These are phyloP conservation scores for Calephelis virginiensis DNA, from an alignment of 1,140 invertebrate genomes.

Conservation along the genomic window DNA sequence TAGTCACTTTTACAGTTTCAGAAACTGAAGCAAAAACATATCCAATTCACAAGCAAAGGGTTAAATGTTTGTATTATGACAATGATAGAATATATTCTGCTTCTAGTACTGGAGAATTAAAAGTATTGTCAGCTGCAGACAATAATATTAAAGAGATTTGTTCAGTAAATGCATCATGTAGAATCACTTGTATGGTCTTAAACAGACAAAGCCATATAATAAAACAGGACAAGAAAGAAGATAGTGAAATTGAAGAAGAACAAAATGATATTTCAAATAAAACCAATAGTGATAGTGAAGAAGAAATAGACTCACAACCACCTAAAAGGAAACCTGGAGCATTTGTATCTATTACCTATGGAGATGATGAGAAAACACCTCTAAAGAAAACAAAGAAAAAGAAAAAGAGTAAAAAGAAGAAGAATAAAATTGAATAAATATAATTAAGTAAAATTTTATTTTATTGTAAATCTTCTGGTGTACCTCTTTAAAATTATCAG, in stretches of 20 bases:
- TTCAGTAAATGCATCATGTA: constrained; percentile 78
- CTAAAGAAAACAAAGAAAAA: constrained; percentile 65
- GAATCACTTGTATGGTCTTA: constrained; percentile 80
- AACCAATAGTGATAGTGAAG: constrained; percentile 28
- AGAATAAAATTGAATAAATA: constrained; percentile 46
- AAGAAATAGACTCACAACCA: constrained; percentile 28
- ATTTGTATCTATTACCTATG: constrained; percentile 67
- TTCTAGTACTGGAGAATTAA: constrained; percentile 88
- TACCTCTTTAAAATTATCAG: no score
- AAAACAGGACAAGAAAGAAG: constrained; percentile 52
- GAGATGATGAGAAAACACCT: constrained; percentile 42
- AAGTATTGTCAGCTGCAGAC: constrained; percentile 83
- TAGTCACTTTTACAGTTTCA: constrained; percentile 81
- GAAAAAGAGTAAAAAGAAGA: constrained; percentile 55
- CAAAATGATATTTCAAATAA: constrained; percentile 40
- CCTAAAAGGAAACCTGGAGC: constrained; percentile 58
- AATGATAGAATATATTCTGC: constrained; percentile 80
- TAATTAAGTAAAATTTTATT: background rate
- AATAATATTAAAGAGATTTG: constrained; percentile 77
- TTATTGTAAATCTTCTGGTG: constrained; percentile 23
- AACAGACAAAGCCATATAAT: constrained; percentile 67
- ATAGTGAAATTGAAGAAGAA: constrained; percentile 36
- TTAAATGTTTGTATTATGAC: constrained; percentile 82
- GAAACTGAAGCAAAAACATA: constrained; percentile 72
- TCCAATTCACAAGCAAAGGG: constrained; percentile 82